Percentiles rank a stretch among this genome's conserved stretches.
Evolutionary conservation across 2,797 vertebrate genomes (phyloP).

Genomic region (Melanotaenia nigrans): DNA sequence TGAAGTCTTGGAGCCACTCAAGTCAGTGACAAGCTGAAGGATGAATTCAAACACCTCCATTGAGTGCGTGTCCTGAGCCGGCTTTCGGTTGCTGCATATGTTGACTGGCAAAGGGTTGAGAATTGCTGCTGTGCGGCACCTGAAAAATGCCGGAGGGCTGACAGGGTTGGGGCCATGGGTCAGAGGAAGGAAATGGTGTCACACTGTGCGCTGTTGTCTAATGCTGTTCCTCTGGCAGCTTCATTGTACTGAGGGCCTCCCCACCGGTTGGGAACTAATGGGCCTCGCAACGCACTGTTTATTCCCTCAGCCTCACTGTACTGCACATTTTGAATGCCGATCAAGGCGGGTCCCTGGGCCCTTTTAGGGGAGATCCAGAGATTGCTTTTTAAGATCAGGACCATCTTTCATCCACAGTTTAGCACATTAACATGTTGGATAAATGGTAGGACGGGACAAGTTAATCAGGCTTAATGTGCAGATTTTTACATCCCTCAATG

Average conservation of each 20-base stretch:
- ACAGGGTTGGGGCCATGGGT: conserved; percentile 58
- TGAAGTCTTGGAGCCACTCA: background rate
- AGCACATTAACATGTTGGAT: background rate
- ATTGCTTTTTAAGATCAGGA: background rate
- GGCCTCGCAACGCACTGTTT: conserved; percentile 57
- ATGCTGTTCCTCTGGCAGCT: conserved; percentile 75
- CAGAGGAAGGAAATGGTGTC: conserved; percentile 85
- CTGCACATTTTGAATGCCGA: conserved; percentile 15
- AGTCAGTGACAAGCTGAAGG: conserved; percentile 24
- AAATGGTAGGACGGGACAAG: background rate
- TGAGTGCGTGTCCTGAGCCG: conserved; percentile 41
- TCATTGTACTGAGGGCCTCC: conserved; percentile 77
- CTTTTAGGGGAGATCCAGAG: background rate
- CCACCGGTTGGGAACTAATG: conserved; percentile 72
- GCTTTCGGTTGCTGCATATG: conserved; percentile 38
- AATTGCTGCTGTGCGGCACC: conserved; percentile 72
- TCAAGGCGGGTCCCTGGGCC: conserved; percentile 11
- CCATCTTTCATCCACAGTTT: background rate
- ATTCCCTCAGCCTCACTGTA: conserved; percentile 43
- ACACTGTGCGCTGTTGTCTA: conserved; percentile 79
- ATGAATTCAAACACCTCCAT: conserved; percentile 44
- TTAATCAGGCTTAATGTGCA: too few relatives aligned
- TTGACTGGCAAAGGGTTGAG: conserved; percentile 54
- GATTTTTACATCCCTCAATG: too few relatives aligned
- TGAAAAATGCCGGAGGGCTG: conserved; percentile 67